Conservation (phyloP, 2,888 invertebrate species). For the Cheilosia pagana region DNA sequence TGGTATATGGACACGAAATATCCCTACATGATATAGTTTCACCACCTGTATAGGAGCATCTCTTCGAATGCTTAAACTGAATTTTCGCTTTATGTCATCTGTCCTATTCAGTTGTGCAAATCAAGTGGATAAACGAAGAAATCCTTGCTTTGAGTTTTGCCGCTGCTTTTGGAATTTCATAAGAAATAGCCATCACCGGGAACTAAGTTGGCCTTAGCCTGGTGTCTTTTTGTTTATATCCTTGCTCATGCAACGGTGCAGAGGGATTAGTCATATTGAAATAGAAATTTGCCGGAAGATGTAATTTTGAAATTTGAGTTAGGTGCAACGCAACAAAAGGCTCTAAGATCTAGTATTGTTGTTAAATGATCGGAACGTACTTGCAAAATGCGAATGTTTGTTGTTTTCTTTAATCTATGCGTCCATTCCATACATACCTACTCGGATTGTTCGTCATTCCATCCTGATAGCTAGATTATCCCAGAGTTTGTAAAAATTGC, state of each 20-base stretch:
- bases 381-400: no score
- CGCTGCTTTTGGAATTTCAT: constrained; percentile 44
- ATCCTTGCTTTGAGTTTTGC: constrained; percentile 63
- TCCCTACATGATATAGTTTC: constrained; percentile 65
- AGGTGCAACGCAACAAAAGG: constrained; percentile 66
- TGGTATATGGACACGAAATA: constrained; percentile 63
- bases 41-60: constrained; percentile 68
- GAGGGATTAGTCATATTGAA: constrained; percentile 48
- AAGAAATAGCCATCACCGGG: constrained; percentile 38
- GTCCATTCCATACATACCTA: no score
- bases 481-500: no score
- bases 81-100: constrained; percentile 72
- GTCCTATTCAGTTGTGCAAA: constrained; percentile 75
- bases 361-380: constrained; percentile 1
- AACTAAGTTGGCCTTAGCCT: constrained; percentile 56
- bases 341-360: constrained; percentile 43
- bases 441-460: no score
- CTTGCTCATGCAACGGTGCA: constrained; percentile 54
- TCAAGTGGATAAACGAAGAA: constrained; percentile 75
- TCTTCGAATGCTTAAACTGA: constrained; percentile 50
- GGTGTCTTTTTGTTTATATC: constrained; percentile 56
- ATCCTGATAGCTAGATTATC: no score
- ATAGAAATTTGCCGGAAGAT: constrained; percentile 67
- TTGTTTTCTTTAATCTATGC: no score
- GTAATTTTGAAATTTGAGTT: constrained; percentile 68